A percentile compares a stretch with the other conserved stretches of the same genome.
phyloP scores from a whole-genome alignment of 2,113 vertebrate species.

The Aegithalos caudatus region DNA sequence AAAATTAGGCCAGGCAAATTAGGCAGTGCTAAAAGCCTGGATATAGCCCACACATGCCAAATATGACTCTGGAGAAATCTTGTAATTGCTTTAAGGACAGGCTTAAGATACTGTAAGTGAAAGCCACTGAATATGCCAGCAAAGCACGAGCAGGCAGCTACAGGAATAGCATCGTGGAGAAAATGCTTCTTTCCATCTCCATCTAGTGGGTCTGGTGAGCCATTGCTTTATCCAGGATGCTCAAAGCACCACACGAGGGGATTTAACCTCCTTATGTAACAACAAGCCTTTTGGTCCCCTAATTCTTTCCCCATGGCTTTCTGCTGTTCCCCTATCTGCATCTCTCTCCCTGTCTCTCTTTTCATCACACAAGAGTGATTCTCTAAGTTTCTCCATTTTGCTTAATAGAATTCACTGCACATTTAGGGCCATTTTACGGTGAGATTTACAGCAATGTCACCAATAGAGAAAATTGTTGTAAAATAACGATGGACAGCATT shows the following conservation, averaged over 20 bases:
- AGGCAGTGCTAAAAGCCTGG: conserved; percentile 30
- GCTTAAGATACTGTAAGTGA: conserved; percentile 49
- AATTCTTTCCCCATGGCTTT: not conserved
- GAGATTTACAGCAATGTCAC: conserved; percentile 64
- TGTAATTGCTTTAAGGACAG: conserved; percentile 47
- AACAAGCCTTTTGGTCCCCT: not conserved
- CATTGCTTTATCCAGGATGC: not conserved
- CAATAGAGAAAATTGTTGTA: conserved; percentile 51
- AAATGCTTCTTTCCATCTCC: conserved; percentile 66
- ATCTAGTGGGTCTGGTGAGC: conserved; percentile 62
- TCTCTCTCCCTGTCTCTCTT: not conserved
- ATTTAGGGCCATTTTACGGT: conserved; percentile 56
- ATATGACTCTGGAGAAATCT: conserved; percentile 38
- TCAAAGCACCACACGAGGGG: not conserved
- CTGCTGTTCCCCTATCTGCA: not conserved
- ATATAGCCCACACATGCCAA: not conserved
- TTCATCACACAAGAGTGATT: not conserved
- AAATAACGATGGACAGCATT: conserved; percentile 53
- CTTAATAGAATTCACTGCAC: conserved; percentile 33
- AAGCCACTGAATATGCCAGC: conserved; percentile 21
- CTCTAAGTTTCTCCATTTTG: not conserved
- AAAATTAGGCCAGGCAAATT: conserved; percentile 53
- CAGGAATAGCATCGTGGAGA: not conserved
- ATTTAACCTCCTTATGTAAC: not conserved
- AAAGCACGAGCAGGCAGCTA: not conserved